Evolutionary conservation across 2,113 vertebrate genomes (phyloP), one percentile per base, ranked within the genome.

Genomic region (Vulpes vulpes): DNA sequence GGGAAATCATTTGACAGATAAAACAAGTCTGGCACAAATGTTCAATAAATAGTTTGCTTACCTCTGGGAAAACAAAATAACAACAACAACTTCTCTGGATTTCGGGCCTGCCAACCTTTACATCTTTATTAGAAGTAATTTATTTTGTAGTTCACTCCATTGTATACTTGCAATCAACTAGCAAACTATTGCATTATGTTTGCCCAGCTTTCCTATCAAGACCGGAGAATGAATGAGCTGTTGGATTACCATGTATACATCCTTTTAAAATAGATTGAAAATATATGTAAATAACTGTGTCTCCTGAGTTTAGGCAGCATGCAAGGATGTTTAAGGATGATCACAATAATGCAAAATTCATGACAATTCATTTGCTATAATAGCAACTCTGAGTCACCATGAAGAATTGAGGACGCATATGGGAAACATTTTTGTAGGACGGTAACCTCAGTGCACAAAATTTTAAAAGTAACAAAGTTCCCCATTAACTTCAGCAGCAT

Each of bases 281-380:
- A 89, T 97, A 80, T 86, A 93, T 91, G 96, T 95, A 95, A 97
- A 97, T 96, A 93, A 91, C 88, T 89, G 55, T 91, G 71, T 91
- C 85, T 93, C 88, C 76, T 35, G 89, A 94, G 81, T 65, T 93
- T 73, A 91, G 62, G 62, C n/a, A 53, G 76, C 80, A 95, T 78
- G 88, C 20, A 94, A 94, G 97, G 67, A 94, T 91, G 32, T 93
- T 95, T 91, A 97, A 95, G 81, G 78, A 91, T 86, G 81, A 97
- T 93, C 71, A 82, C 35, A 91, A 78, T 91, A 91, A 97, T 98
- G 89, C 76, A 97, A 97, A 97, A 97, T 96, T 89, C 65, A 95
- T 93, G 96, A 89, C 78, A 93, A 79, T 78, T 95, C 67, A 95
- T 97, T 96, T 82, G 25, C 64, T 79, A 15, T 89, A 88, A 95